Percentiles rank a stretch among this genome's conserved stretches.
Conservation (phyloP, 2,888 invertebrate species). For the Plagodis pulveraria region DNA sequence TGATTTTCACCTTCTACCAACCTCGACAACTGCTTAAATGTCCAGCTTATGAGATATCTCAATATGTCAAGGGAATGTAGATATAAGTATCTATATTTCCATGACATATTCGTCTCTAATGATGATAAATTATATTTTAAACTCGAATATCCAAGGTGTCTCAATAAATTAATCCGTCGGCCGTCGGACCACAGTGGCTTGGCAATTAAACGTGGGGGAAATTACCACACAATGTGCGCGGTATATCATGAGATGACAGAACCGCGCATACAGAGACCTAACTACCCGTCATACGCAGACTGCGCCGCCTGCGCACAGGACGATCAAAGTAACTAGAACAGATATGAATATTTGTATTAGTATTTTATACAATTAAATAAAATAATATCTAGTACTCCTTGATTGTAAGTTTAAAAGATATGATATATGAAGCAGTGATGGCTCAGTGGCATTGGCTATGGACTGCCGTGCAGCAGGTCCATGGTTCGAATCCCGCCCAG, state of each 20-base stretch:
- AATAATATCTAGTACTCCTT: too few species aligned
- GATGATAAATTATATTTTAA: conserved; percentile 74
- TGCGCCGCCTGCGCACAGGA: conserved; percentile 47
- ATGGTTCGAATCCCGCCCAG: too few species aligned
- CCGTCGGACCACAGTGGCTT: conserved; percentile 74
- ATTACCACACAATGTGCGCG: conserved; percentile 81
- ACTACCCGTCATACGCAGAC: conserved; percentile 67
- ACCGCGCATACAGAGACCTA: conserved; percentile 54
- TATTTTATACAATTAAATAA: too few species aligned
- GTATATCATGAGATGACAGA: conserved; percentile 79
- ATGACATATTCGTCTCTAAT: conserved; percentile 65
- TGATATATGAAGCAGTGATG: too few species aligned
- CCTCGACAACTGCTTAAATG: conserved; percentile 24
- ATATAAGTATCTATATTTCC: conserved; percentile 25
- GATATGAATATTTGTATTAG: too few species aligned
- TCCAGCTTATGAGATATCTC: conserved; percentile 40
- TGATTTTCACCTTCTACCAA: too few species aligned
- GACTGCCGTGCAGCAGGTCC: too few species aligned
- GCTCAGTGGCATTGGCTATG: too few species aligned
- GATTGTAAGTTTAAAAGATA: too few species aligned
- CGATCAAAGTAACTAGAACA: conserved; percentile 29
- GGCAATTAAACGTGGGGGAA: conserved; percentile 78
- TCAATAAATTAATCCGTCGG: conserved; percentile 77
- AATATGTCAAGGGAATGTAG: conserved; percentile 47
- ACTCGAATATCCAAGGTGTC: conserved; percentile 72